A percentile compares a stretch with the other conserved stretches of the same genome.
phyloP scores from a whole-genome alignment of 1,140 invertebrate genomes.

The Cephus cinctus region DNA sequence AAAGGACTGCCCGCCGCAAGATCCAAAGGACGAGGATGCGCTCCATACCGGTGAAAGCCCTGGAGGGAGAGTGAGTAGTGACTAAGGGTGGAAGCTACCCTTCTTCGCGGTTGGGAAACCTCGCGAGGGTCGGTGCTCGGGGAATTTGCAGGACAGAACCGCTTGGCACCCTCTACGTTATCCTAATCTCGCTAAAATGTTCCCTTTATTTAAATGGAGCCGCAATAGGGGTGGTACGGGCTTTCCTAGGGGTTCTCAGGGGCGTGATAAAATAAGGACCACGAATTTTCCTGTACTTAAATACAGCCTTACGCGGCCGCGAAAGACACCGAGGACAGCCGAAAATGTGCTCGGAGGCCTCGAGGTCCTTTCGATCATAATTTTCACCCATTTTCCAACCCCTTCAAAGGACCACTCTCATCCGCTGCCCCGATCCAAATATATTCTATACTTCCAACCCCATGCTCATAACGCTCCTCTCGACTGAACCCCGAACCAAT shows the following conservation, averaged over 20 bases:
- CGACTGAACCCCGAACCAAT: not conserved
- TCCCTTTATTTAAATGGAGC: slow-evolving; percentile 2
- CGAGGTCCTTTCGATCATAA: slow-evolving; percentile 1
- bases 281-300: slow-evolving; percentile 4
- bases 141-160: not conserved
- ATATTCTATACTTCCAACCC: not conserved
- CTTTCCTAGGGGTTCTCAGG: not conserved
- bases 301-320: not conserved
- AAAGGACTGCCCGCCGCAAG: not conserved
- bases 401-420: not conserved
- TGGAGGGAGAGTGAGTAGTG: not conserved
- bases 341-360: not conserved
- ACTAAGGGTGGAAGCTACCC: not conserved
- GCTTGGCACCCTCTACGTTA: not conserved
- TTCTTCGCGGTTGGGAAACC: not conserved
- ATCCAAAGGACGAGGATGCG: not conserved
- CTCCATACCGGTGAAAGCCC: not conserved
- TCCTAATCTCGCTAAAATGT: slow-evolving; percentile 7
- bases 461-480: not conserved
- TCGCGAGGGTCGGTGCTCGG: not conserved
- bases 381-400: not conserved
- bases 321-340: not conserved
- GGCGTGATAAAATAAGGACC: not conserved
- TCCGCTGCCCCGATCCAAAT: slow-evolving; percentile 1
- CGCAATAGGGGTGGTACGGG: not conserved